A percentile compares a stretch with the other conserved stretches of the same genome.
phyloP scores from a whole-genome alignment of 2,888 invertebrate genomes.

The Mimumesa dahlbomi region DNA sequence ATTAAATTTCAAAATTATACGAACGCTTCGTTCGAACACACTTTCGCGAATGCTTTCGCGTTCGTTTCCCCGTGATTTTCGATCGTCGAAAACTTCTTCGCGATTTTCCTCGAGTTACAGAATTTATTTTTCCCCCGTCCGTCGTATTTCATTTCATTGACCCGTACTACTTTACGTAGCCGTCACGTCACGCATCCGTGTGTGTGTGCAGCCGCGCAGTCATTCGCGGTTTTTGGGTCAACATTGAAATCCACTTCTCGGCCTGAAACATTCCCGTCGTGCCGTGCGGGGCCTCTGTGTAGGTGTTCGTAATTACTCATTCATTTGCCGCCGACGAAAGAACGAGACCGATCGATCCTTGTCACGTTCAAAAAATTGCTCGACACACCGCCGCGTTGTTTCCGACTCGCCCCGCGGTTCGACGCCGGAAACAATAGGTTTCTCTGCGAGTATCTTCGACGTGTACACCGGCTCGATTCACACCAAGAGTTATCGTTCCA shows the following conservation, averaged over 20 bases:
- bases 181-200: conserved; percentile 12
- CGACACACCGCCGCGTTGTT: too few species aligned
- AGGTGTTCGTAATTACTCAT: too few species aligned
- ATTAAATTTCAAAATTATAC: neutral
- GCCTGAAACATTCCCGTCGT: neutral
- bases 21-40: too few species aligned
- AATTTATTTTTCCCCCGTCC: neutral
- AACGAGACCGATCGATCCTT: neutral
- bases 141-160: conserved; percentile 9
- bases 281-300: too few species aligned
- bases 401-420: too few species aligned
- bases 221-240: conserved; percentile 46
- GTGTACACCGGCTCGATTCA: too few species aligned
- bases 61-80: neutral
- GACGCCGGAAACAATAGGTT: too few species aligned
- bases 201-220: too few species aligned
- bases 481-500: too few species aligned
- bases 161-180: conserved; percentile 10
- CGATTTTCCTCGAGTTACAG: neutral
- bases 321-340: neutral
- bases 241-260: conserved; percentile 45
- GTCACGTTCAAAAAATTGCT: too few species aligned
- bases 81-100: neutral
- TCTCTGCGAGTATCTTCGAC: too few species aligned
- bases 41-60: neutral